phyloP scores from a whole-genome alignment of 2,888 invertebrate genomes.

The Melolontha melolontha region DNA sequence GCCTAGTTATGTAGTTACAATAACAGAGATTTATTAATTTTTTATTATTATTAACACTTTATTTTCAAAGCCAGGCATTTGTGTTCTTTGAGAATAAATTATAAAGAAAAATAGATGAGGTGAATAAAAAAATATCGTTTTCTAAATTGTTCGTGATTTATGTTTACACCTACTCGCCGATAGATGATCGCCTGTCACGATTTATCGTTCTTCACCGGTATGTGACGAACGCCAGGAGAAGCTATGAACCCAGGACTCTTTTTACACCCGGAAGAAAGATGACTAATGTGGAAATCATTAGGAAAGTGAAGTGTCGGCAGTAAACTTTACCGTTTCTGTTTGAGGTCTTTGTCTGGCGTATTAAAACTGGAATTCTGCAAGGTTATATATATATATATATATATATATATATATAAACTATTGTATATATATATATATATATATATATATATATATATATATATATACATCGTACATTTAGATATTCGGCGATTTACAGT shows the following conservation, averaged over 20 bases:
- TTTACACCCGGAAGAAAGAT: slow-evolving; percentile 9
- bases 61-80: too few relatives aligned
- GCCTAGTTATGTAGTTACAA: too few relatives aligned
- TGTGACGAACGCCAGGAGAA: slow-evolving; percentile 16
- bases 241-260: slow-evolving; percentile 5
- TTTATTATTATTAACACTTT: not conserved
- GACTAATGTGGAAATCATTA: slow-evolving; percentile 39
- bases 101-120: slow-evolving; percentile 17
- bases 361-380: too few relatives aligned
- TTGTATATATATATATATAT: too few relatives aligned
- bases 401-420: not conserved
- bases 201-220: slow-evolving; percentile 29
- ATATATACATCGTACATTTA: too few relatives aligned
- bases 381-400: too few relatives aligned
- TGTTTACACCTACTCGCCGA: slow-evolving; percentile 30
- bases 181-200: slow-evolving; percentile 26
- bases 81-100: not conserved
- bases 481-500: too few relatives aligned
- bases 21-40: too few relatives aligned
- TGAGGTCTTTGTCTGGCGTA: slow-evolving; percentile 9
- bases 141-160: slow-evolving; percentile 27
- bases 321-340: slow-evolving; percentile 12
- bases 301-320: slow-evolving; percentile 29
- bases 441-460: too few relatives aligned
- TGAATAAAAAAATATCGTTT: slow-evolving; percentile 17